Percentiles rank a stretch among this genome's conserved stretches.
These are phyloP conservation scores for Triplophysa bombifrons DNA, from an alignment of 2,797 vertebrate species.

Conservation along the genomic window DNA sequence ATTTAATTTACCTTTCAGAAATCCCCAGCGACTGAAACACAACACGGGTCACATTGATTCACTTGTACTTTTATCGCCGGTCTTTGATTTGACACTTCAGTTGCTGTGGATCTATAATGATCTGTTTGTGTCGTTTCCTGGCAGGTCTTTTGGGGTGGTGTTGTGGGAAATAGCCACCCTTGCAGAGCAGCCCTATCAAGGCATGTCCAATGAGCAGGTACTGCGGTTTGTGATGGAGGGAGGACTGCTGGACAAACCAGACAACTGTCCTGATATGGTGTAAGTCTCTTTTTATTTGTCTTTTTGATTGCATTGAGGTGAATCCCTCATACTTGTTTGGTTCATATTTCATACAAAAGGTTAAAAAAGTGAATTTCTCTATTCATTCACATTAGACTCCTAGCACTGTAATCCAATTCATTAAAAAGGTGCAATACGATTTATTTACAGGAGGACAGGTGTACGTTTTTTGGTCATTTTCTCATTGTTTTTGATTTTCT, in stretches of 20 bases:
- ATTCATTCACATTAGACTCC: too few species aligned
- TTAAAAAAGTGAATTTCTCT: too few species aligned
- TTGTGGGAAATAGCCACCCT: conserved; percentile 96
- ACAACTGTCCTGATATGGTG: conserved; percentile 97
- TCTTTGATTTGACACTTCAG: not conserved
- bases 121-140: not conserved
- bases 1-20: not conserved
- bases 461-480: too few species aligned
- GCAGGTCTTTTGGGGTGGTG: conserved; percentile 92
- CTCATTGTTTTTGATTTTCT: too few species aligned
- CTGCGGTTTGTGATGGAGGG: conserved; percentile 99
- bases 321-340: not conserved
- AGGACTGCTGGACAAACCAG: conserved; percentile 93
- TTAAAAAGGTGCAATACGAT: too few species aligned
- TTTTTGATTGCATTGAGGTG: not conserved
- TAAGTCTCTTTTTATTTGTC: conserved; percentile 68
- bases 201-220: conserved; percentile 97
- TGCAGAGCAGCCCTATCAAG: conserved; percentile 95
- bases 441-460: too few species aligned
- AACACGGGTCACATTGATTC: not conserved
- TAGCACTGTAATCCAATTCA: too few species aligned
- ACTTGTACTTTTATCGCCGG: not conserved
- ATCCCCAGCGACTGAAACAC: not conserved
- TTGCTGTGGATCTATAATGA: not conserved
- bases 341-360: too few species aligned